Evolutionary conservation across 35 echinoderm and acorn worm species (phyloP).

Genomic region (Eucidaris tribuloides): DNA sequence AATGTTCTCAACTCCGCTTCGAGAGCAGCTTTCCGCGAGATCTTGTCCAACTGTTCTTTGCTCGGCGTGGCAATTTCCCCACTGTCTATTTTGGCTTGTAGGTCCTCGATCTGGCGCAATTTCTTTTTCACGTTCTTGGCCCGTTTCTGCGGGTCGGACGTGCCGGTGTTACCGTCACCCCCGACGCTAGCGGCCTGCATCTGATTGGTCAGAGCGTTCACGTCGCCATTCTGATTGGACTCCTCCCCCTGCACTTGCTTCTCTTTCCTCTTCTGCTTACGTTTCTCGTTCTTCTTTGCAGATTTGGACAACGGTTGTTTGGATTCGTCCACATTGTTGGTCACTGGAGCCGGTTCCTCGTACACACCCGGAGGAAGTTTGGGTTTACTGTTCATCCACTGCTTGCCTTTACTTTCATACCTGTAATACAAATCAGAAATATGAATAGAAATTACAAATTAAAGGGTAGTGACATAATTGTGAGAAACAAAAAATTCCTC

Average conservation of each 20-base stretch:
- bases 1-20: slow-evolving; percentile 62
- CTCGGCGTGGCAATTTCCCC: slow-evolving; percentile 57
- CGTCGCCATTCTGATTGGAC: not conserved
- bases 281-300: slow-evolving; percentile 98
- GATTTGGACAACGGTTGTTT: slow-evolving; percentile 70
- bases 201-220: not conserved
- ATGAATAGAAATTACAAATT: no score
- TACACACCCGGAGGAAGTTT: slow-evolving; percentile 82
- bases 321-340: slow-evolving; percentile 27
- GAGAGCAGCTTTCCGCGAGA: slow-evolving; percentile 37
- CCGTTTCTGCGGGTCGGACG: slow-evolving; percentile 55
- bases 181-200: not conserved
- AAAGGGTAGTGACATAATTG: no score
- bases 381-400: slow-evolving; percentile 93
- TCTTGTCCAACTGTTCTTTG: slow-evolving; percentile 87
- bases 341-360: slow-evolving; percentile 23
- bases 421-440: slow-evolving; percentile 42
- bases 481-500: no score
- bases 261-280: slow-evolving; percentile 89
- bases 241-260: slow-evolving; percentile 11
- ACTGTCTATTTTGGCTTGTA: slow-evolving; percentile 80
- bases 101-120: slow-evolving; percentile 85
- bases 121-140: slow-evolving; percentile 93
- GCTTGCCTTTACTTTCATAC: slow-evolving; percentile 94
- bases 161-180: not conserved